Conservation (phyloP, 2,888 invertebrate genomes). For the Melikaiella ostensackeni region DNA sequence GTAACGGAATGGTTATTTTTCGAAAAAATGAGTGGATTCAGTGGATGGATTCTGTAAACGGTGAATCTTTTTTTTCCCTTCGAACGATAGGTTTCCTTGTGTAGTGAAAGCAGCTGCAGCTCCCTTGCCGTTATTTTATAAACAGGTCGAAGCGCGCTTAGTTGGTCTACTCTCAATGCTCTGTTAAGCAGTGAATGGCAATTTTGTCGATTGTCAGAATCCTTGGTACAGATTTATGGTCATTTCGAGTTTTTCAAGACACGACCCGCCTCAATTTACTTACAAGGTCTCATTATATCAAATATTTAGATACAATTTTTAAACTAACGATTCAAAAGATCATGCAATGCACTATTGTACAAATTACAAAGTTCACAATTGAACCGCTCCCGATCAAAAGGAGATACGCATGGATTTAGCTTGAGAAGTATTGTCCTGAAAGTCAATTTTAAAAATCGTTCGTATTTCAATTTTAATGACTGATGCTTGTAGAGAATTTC, state of each 20-base stretch:
- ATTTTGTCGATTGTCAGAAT: conserved; percentile 20
- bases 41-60: not conserved
- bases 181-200: conserved; percentile 11
- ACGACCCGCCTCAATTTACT: not conserved
- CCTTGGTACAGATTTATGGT: conserved; percentile 27
- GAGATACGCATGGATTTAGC: too few relatives aligned
- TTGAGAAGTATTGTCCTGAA: too few relatives aligned
- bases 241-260: not conserved
- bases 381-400: too few relatives aligned
- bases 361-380: too few relatives aligned
- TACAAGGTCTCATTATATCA: not conserved
- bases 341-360: too few relatives aligned
- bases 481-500: too few relatives aligned
- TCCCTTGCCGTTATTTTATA: conserved; percentile 3
- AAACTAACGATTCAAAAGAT: too few relatives aligned
- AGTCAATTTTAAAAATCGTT: too few relatives aligned
- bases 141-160: conserved; percentile 4
- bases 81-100: not conserved
- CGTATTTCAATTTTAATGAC: too few relatives aligned
- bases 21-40: not conserved
- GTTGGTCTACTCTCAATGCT: conserved; percentile 2
- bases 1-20: not conserved
- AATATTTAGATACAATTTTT: too few relatives aligned
- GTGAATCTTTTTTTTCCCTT: not conserved
- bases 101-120: conserved; percentile 15